Base-by-base conservation (phyloP, 2,113 vertebrate genomes). In the Leptosomus discolor region DNA sequence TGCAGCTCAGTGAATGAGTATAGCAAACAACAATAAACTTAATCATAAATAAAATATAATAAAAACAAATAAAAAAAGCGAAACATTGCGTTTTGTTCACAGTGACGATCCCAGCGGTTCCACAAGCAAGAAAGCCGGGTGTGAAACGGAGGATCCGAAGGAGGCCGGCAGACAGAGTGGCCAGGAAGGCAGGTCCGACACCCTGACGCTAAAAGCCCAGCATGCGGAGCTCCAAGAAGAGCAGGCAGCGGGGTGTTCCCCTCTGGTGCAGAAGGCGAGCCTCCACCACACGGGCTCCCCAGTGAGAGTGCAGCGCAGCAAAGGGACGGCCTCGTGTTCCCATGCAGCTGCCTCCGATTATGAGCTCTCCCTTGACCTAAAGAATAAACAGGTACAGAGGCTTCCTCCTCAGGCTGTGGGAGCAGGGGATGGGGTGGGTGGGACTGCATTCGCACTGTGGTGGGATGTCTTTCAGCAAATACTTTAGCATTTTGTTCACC, bases 341-440 rank as follows among this genome's bases (percentile, higher is more conserved):
- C 99, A 99, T 96, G 95, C 99, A 9, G 98, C 97, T 92, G 97
- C 98, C 93, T 99, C 99, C 75, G 99, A 99, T 98, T 99, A 99
- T 99, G 99, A 99, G 97, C 99, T 99, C 98, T 99, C 99, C 92
- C 98, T 99, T 98, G 99, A 99, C 98, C 99, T 99, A 99, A 99
- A 99, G 99, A 99, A 99, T 98, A 99, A 99, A 99, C 99, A 99
- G 99, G 99, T 99, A 99, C 98, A 98, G 94, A 87, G 89, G 95
- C 96, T 95, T 90, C 94, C 96, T 96, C 88, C 94, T 95, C 85
- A 94, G 94, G 94, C 97, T 96, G 43, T 15, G 97, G 96, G 96
- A 97, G 56, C 95, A 93, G 91, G 97, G 97, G 92, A 64, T 1
- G 92, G 96, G 91, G 73, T 0, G 97, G 96, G 85, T 43, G 91